Evolutionary conservation across 2,888 invertebrate species (phyloP).

Genomic region (Parnassius mnemosyne): DNA sequence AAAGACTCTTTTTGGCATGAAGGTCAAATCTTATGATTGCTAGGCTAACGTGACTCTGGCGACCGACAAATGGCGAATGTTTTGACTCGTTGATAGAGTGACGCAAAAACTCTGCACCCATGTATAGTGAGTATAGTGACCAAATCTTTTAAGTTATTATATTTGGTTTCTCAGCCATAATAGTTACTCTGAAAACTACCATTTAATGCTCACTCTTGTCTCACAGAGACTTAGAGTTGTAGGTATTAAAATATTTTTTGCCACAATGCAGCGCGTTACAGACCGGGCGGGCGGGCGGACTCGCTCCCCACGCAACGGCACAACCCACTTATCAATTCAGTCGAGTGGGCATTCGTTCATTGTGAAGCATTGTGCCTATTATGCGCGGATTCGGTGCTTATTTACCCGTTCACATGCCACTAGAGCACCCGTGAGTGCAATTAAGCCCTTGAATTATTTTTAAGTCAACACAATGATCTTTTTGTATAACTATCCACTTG

Average conservation of each 20-base stretch:
- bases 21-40: too few relatives aligned
- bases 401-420: slow-evolving; percentile 65
- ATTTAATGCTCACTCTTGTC: background rate
- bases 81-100: too few relatives aligned
- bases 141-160: too few relatives aligned
- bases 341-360: slow-evolving; percentile 78
- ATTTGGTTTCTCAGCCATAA: too few relatives aligned
- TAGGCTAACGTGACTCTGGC: too few relatives aligned
- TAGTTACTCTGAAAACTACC: too few relatives aligned
- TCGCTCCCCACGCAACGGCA: slow-evolving; percentile 54
- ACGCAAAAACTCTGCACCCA: too few relatives aligned
- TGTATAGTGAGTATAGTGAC: too few relatives aligned
- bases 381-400: slow-evolving; percentile 67
- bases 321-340: slow-evolving; percentile 79
- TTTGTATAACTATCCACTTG: slow-evolving; percentile 12
- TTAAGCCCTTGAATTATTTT: slow-evolving; percentile 28
- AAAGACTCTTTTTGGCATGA: too few relatives aligned
- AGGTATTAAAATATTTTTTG: slow-evolving; percentile 7
- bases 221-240: slow-evolving; percentile 12
- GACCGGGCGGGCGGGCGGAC: slow-evolving; percentile 53
- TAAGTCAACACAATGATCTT: slow-evolving; percentile 11
- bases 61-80: too few relatives aligned
- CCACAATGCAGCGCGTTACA: background rate
- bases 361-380: slow-evolving; percentile 72
- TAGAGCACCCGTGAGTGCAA: slow-evolving; percentile 31